These are phyloP conservation scores for Siniperca scherzeri DNA, from an alignment of 2,797 vertebrate genomes.

Conservation along the genomic window DNA sequence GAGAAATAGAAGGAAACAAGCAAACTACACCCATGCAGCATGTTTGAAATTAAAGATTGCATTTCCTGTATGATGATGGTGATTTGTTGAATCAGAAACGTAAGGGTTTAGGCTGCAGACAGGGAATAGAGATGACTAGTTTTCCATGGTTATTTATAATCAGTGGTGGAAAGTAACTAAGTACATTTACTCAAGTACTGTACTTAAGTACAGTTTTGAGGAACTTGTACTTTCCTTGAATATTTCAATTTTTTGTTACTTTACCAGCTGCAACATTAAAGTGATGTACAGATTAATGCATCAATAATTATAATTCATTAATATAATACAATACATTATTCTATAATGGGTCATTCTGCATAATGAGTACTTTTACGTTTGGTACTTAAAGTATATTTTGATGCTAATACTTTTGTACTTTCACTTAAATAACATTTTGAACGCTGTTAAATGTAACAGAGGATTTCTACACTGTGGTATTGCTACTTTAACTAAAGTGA, in stretches of 20 bases:
- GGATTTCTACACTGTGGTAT: not conserved
- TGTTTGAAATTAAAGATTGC: not conserved
- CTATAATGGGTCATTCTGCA: not conserved
- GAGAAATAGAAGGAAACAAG: not conserved
- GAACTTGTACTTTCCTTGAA: not conserved
- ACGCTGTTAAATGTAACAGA: not conserved
- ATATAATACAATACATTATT: not conserved
- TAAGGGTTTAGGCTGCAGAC: not conserved
- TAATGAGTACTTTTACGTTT: not conserved
- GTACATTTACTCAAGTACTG: not conserved
- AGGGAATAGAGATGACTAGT: not conserved
- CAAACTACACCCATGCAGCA: not conserved
- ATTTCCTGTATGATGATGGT: not conserved
- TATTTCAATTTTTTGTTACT: not conserved
- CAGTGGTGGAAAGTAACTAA: not conserved
- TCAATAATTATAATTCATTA: not conserved
- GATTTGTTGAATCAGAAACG: not conserved
- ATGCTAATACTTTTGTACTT: not conserved
- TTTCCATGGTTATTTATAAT: conserved; percentile 21
- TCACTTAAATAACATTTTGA: not conserved
- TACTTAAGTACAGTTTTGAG: not conserved
- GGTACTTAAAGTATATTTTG: not conserved
- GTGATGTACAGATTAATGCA: not conserved
- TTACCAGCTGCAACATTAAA: not conserved
- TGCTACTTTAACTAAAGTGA: not conserved